Base-by-base conservation (phyloP, 2,797 vertebrate species). In the Babyrousa celebensis region DNA sequence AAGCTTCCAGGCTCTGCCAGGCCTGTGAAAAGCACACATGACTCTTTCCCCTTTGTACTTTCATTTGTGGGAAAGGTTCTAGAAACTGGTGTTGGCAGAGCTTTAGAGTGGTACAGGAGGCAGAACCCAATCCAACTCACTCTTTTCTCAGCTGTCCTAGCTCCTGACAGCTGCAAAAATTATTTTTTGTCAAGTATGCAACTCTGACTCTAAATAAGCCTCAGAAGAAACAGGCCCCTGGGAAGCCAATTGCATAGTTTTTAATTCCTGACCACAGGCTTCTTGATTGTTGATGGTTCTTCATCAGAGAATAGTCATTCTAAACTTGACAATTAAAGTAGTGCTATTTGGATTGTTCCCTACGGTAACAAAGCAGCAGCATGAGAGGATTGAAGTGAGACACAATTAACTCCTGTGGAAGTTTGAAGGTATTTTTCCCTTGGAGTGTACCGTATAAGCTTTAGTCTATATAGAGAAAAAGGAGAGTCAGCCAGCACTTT, bases 81-180 rank as follows among this genome's bases (percentile, higher is more conserved):
- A 86, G 83, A 97, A 95, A 92, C 12, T 71, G 27, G 25, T 93
- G 36, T 78, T 96, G 93, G 85, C 83, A 96, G 80, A 89, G 62
- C 20, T 96, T 92, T 77, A n/a, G 56, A 70, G 14, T 96, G 56
- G 63, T 86, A 27, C 58, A 75, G 48, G 91, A 96, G 65, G 75
- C 52, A 92, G 54, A 96, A 96, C 18, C 58, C 36, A 87, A 29
- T 95, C 77, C 80, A 97, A 79, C n/a, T 95, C 65, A 94, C 56
- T 90, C 88, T 96, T 94, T 95, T 88, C 78, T 94, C 96, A 97
- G 94, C 96, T 97, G 90, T 85, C 20, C 58, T 80, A 36, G 74
- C 14, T 95, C n/a, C n/a, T 91, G 88, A 97, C 91, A 96, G 95
- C 92, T 96, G 96, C 78, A 97, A 79, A 95, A 87, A 88, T 85